Evolutionary conservation across 2,888 invertebrate genomes (phyloP).

Genomic region (Rotaria socialis): DNA sequence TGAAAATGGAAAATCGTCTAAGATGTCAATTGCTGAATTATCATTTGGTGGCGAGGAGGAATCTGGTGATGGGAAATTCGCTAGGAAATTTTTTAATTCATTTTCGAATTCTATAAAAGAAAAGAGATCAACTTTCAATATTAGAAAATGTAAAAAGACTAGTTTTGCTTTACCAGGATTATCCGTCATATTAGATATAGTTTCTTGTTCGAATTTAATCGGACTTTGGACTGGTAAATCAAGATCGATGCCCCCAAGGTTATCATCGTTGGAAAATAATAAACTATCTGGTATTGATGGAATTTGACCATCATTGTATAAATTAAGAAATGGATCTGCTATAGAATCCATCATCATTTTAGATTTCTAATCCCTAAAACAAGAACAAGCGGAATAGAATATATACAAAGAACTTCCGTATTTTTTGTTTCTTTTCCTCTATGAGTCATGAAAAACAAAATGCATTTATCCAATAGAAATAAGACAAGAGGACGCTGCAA

Average conservation of each 20-base stretch:
- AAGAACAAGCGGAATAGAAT: neutral
- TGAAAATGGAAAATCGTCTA: constrained; percentile 8
- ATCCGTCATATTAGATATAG: neutral
- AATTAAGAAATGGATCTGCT: neutral
- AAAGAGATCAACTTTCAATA: neutral
- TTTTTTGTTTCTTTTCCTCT: neutral
- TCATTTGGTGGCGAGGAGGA: neutral
- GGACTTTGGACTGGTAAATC: neutral
- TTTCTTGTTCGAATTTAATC: constrained; percentile 4
- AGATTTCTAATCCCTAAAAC: neutral
- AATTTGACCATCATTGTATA: neutral
- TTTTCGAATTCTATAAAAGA: neutral
- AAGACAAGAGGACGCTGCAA: neutral
- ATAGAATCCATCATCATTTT: constrained; percentile 24
- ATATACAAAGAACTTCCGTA: neutral
- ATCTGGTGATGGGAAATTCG: neutral
- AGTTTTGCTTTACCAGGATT: neutral
- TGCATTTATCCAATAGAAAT: neutral
- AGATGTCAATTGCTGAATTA: neutral
- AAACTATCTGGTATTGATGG: neutral
- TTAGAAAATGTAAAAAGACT: neutral
- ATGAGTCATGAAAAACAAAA: neutral
- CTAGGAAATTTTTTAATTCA: neutral
- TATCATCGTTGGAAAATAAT: neutral
- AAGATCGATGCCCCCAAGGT: neutral